These are phyloP conservation scores for Protula sp. DNA, from an alignment of 2,888 invertebrate genomes.

Conservation along the genomic window DNA sequence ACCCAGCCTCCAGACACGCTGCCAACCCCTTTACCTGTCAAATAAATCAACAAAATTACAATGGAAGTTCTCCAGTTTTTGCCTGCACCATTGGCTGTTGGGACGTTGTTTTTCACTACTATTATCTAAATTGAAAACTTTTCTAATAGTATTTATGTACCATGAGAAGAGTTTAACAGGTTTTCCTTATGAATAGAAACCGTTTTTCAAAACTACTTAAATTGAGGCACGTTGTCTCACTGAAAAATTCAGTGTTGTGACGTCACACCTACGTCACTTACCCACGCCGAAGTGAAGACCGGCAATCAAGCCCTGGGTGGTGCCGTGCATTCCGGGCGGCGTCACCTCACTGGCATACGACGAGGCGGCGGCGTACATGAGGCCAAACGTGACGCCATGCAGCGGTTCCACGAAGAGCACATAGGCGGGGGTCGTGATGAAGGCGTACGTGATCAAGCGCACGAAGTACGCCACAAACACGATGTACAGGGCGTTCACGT, in stretches of 20 bases:
- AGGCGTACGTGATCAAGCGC: slow-evolving; percentile 75
- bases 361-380: slow-evolving; percentile 88
- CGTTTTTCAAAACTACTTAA: no score
- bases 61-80: no score
- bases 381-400: slow-evolving; percentile 82
- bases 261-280: no score
- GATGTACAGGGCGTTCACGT: slow-evolving; percentile 75
- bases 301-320: slow-evolving; percentile 78
- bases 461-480: slow-evolving; percentile 74
- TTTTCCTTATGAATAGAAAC: no score
- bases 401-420: slow-evolving; percentile 77
- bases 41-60: no score
- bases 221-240: no score
- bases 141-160: no score
- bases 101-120: no score
- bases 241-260: no score
- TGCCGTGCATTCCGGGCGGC: slow-evolving; percentile 76
- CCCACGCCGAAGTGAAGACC: slow-evolving; percentile 85
- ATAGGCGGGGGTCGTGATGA: slow-evolving; percentile 75
- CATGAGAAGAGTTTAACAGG: no score
- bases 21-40: slow-evolving; percentile 42
- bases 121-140: no score
- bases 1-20: slow-evolving; percentile 39
- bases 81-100: no score
- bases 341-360: slow-evolving; percentile 80